Percentiles rank a stretch among this genome's conserved stretches.
These are phyloP conservation scores for Fissipunctia ypsillon DNA, from an alignment of 2,888 invertebrate species.

Conservation along the genomic window DNA sequence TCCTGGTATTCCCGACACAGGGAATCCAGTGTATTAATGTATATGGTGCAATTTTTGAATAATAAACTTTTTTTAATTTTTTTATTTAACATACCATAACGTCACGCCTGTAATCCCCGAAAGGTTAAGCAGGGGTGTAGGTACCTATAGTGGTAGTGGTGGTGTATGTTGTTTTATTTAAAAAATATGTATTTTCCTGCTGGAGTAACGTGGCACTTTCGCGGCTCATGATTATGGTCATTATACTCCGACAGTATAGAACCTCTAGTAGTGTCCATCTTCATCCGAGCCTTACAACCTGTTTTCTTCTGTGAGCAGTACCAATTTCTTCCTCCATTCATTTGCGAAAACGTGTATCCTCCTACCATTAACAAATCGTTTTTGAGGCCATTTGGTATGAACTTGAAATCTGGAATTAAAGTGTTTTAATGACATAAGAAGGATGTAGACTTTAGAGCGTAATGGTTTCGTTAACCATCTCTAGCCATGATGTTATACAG, in stretches of 20 bases:
- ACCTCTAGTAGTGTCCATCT: conserved; percentile 47
- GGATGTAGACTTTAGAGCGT: too few species aligned
- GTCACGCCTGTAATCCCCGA: too few species aligned
- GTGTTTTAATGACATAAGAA: not conserved
- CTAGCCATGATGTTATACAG: not conserved
- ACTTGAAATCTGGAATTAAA: conserved; percentile 62
- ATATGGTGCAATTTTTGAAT: too few species aligned
- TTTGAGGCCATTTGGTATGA: conserved; percentile 66
- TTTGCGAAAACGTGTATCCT: conserved; percentile 73
- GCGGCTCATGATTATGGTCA: conserved; percentile 37
- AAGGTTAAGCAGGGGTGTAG: too few species aligned
- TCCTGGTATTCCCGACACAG: too few species aligned
- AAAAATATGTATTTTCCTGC: conserved; percentile 31
- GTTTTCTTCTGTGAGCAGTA: conserved; percentile 74
- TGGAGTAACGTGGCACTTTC: conserved; percentile 25
- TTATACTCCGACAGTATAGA: conserved; percentile 30
- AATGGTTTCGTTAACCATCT: not conserved
- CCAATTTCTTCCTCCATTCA: conserved; percentile 69
- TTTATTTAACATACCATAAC: too few species aligned
- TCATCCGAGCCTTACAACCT: conserved; percentile 72
- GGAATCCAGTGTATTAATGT: too few species aligned
- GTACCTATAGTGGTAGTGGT: too few species aligned
- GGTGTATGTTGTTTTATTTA: conserved; percentile 1
- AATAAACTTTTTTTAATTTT: too few species aligned
- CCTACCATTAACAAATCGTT: conserved; percentile 62